A percentile compares a stretch with the other conserved stretches of the same genome.
These are phyloP conservation scores for Syrphus vitripennis DNA, from an alignment of 2,888 invertebrate species.

Conservation along the genomic window DNA sequence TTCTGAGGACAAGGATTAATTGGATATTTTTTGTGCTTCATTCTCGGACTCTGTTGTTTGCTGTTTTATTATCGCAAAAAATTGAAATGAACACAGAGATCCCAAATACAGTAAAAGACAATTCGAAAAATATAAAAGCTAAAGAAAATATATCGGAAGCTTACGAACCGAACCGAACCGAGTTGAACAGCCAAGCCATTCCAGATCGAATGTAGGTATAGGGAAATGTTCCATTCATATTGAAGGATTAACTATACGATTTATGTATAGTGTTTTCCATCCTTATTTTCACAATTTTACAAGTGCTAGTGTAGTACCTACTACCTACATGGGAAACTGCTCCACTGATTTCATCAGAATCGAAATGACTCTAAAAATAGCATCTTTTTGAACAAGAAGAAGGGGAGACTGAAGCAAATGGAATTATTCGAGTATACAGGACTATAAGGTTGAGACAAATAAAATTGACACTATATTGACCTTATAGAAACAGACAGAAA, in stretches of 20 bases:
- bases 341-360: slow-evolving; percentile 64
- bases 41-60: slow-evolving; percentile 43
- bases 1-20: slow-evolving; percentile 65
- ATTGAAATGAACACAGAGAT: slow-evolving; percentile 43
- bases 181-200: too few relatives aligned
- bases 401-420: slow-evolving; percentile 31
- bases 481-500: not conserved
- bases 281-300: not conserved
- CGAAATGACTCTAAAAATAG: slow-evolving; percentile 36
- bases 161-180: not conserved
- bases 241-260: slow-evolving; percentile 47
- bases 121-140: not conserved
- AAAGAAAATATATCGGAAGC: not conserved
- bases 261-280: slow-evolving; percentile 13
- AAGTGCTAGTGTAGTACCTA: not conserved
- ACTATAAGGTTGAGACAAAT: slow-evolving; percentile 33
- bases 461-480: slow-evolving; percentile 18
- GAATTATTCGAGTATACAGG: not conserved
- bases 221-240: slow-evolving; percentile 53
- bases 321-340: slow-evolving; percentile 29
- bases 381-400: slow-evolving; percentile 27
- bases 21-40: slow-evolving; percentile 47
- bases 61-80: slow-evolving; percentile 57
- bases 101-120: slow-evolving; percentile 33
- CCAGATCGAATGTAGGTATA: slow-evolving; percentile 9